phyloP scores from a whole-genome alignment of 2,797 vertebrate genomes.

The Pitangus sulphuratus region DNA sequence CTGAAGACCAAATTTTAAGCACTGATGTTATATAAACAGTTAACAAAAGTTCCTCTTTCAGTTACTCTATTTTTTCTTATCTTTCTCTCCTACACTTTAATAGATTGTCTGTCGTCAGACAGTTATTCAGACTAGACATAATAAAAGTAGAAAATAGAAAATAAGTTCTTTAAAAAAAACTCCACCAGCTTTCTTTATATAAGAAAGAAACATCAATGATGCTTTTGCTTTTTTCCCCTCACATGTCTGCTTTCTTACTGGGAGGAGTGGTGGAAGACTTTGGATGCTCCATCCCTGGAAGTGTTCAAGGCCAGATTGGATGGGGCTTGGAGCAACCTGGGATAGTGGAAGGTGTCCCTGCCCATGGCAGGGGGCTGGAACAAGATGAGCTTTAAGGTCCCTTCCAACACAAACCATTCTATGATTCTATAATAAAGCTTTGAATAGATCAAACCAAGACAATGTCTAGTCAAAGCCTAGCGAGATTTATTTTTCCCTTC shows the following conservation, averaged over 20 bases:
- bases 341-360: not conserved
- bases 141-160: not conserved
- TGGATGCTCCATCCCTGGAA: not conserved
- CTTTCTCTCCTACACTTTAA: not conserved
- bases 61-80: not conserved
- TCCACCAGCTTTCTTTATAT: fast-evolving
- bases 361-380: not conserved
- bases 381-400: fast-evolving
- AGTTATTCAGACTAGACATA: not conserved
- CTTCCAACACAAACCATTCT: not conserved
- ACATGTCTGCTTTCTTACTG: not conserved
- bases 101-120: not conserved
- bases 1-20: not conserved
- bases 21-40: not conserved
- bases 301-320: not conserved
- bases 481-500: not conserved
- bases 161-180: not conserved
- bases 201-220: not conserved
- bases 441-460: not conserved
- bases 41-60: not conserved
- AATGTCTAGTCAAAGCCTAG: not conserved
- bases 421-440: not conserved
- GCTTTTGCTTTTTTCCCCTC: not conserved
- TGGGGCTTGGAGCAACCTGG: fast-evolving
- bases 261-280: not conserved